Conservation (phyloP, 2,888 invertebrate species). For the Julus scandinavius region DNA sequence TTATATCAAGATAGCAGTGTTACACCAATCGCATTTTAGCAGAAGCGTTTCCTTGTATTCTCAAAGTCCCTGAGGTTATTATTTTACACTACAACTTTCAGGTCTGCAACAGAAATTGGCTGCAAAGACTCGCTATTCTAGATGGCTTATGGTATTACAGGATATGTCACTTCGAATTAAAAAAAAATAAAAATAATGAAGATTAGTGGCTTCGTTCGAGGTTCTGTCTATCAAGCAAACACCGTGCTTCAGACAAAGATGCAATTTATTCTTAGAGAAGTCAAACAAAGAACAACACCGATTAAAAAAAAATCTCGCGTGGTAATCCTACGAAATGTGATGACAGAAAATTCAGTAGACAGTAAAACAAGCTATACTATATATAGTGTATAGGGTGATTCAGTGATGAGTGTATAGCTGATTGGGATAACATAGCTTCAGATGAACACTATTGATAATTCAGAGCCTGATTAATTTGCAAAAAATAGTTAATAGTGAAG, state of each 20-base stretch:
- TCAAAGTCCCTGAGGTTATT: slow-evolving; percentile 24
- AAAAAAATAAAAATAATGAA: slow-evolving; percentile 39
- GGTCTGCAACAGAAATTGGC: neutral
- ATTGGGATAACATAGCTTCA: too few species aligned
- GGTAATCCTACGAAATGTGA: neutral
- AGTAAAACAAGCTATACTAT: neutral
- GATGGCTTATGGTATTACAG: neutral
- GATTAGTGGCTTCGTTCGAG: slow-evolving; percentile 19
- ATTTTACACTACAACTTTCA: slow-evolving; percentile 17
- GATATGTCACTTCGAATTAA: slow-evolving; percentile 26
- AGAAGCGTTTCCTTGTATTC: slow-evolving; percentile 32
- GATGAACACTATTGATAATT: too few species aligned
- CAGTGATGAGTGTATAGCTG: neutral
- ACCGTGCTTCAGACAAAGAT: neutral
- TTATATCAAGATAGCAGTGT: slow-evolving; percentile 27
- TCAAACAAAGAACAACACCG: slow-evolving; percentile 15
- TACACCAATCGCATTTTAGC: slow-evolving; percentile 35
- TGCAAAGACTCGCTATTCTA: neutral
- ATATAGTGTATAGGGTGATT: neutral
- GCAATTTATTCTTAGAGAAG: neutral
- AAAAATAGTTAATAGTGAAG: too few species aligned
- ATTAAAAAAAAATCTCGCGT: neutral
- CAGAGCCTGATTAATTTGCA: too few species aligned
- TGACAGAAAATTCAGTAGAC: neutral
- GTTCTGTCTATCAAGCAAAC: neutral